Base-by-base conservation (phyloP, 2,113 vertebrate genomes). In the Scomber colias region DNA sequence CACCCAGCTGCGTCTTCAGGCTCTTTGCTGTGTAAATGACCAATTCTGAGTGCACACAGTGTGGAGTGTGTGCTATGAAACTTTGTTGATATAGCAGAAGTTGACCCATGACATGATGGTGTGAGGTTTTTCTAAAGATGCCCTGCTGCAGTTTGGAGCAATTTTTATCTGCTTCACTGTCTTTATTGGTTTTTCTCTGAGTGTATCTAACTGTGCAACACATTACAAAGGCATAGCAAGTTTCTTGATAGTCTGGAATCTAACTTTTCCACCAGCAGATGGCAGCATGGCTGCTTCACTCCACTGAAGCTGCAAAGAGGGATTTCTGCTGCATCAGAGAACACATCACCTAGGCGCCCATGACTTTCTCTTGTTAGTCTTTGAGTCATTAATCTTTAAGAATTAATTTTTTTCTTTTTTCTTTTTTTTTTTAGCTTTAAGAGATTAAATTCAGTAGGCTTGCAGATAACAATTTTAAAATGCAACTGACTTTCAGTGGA, bases 281-380 rank as follows among this genome's bases (percentile, higher is more conserved):
- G 92, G 92, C 90, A 93, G 92, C 83, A 87, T 91, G 72, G 78
- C 53, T 54, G 48, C 81, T 92, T 77, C 64, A 3, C 66, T 65
- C 19, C 16, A 13, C 31, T 21, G 14, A 5, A 54, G 62, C 56
- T 11, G 15, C n/a, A 11, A 15, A 30, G 30, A 24, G 1, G 3
- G 40, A 53, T 79, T 57, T 55, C 35, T 66, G 77, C 69, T 71
- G 49, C 3, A 45, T 57, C 74, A 74, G 50, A 61, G 21, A 70
- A 48, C 51, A 50, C 30, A 21, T 11, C 3, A 69, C 45, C n/a
- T 21, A 66, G 54, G 71, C 71, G 55, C 57, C 65, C 67, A 4
- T 64, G 75, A 54, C 13, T 6, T 54, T 59, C 19, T 61, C 62
- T 30, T 1, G 45, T 48, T 30, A 11, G 15, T 71, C 27, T 30